Evolutionary conservation across 2,797 vertebrate species (phyloP), one percentile per base, ranked within the genome.

Genomic region (Odontamblyopus rebecca): DNA sequence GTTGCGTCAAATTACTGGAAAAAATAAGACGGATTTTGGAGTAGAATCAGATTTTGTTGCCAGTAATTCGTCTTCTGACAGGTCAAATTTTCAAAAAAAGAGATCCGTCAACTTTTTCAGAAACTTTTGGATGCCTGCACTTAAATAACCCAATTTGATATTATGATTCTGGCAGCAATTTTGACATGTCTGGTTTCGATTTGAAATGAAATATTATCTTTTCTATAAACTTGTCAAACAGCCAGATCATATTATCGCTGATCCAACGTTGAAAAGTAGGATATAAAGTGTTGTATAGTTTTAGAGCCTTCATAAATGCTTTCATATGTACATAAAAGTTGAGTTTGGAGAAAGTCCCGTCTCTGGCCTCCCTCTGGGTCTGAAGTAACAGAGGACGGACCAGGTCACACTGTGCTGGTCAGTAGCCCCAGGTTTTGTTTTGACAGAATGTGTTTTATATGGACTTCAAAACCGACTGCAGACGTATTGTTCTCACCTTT

Each of bases 141-240:
- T 29, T 6, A 66, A 66, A 51, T 66, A 50, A 66, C 44, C 64
- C 27, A 26, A 67, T 53, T 67, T 32, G 32, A 67, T 27, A 50
- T 6, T 13, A 11, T 12, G 50, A 32, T 16, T 32, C 18, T 67
- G 65, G 65, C 48, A 53, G 13, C 27, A 67, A 32, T 67, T 67
- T 16, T 4, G 26, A 66, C 23, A 18, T 50, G 8, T 65, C 63
- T 50, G 63, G 9, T 66, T 66, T 29, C 63, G 19, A 26, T 66
- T 50, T 53, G 29, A 66, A 48, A 30, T 51, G 8, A 32, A 53
- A 54, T n/a, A 54, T 30, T 54, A 16, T 67, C 48, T 48, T 48
- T 44, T 48, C 38, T 26, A 65, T 50, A 66, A 8, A 29, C 63
- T 67, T 67, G 64, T 67, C 27, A 19, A 67, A 12, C 26, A 53